Percentiles rank a stretch among this genome's conserved stretches.
Conservation (phyloP, 2,888 invertebrate genomes). For the Ischnus inquisitorius region DNA sequence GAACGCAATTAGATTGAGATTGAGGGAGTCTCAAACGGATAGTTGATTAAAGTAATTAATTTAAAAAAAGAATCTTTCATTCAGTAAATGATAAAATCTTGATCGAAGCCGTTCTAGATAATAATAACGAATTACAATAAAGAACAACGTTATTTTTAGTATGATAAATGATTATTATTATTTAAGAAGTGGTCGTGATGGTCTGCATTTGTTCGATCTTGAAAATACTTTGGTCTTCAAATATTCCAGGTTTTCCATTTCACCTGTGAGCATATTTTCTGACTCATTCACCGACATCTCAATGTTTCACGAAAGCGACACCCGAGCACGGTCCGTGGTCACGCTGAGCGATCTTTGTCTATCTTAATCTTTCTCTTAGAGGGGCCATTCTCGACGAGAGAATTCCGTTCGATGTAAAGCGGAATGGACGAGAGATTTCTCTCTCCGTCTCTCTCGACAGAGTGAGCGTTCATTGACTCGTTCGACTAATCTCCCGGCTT, state of each 20-base stretch:
- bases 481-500: constrained; percentile 63
- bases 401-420: not conserved
- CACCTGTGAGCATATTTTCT: constrained; percentile 44
- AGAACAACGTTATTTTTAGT: no score
- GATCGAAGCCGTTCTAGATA: no score
- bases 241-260: constrained; percentile 5
- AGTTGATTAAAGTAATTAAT: not conserved
- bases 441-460: constrained; percentile 16
- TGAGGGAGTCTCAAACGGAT: constrained; percentile 17
- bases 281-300: constrained; percentile 2
- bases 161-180: no score
- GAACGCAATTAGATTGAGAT: constrained; percentile 22
- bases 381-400: constrained; percentile 23
- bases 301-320: constrained; percentile 38
- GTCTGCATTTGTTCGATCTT: not conserved
- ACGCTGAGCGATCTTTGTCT: constrained; percentile 55
- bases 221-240: constrained; percentile 4
- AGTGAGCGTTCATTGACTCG: constrained; percentile 67
- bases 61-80: no score
- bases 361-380: constrained; percentile 41
- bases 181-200: not conserved
- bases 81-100: no score
- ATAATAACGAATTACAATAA: no score
- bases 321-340: constrained; percentile 11
- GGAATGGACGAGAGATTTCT: not conserved